A percentile compares a stretch with the other conserved stretches of the same genome.
These are phyloP conservation scores for Drosophila ambigua DNA, from an alignment of 1,140 invertebrate species.

Conservation along the genomic window DNA sequence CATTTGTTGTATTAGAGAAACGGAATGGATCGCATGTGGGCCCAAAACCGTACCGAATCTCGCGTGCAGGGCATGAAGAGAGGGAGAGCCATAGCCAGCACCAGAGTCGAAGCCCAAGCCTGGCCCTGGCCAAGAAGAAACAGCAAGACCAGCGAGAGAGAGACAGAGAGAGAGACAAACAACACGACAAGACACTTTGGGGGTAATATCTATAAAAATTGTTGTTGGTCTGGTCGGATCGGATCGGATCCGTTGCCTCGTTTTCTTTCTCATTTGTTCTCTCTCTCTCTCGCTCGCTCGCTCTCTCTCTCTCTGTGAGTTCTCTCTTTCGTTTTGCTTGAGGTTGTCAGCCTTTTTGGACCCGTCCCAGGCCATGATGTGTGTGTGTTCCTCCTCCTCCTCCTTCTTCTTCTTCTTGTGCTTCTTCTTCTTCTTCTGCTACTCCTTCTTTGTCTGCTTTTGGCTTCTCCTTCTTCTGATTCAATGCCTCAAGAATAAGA, in stretches of 20 bases:
- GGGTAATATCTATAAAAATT: conserved; percentile 79
- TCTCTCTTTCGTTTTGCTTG: conserved; percentile 45
- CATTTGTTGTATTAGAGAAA: conserved; percentile 9
- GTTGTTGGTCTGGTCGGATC: conserved; percentile 41
- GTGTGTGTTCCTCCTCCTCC: not conserved
- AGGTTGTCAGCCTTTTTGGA: conserved; percentile 71
- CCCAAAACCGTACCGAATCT: conserved; percentile 1
- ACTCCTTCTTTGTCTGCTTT: conserved; percentile 7
- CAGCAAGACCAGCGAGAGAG: conserved; percentile 10
- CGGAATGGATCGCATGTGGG: conserved; percentile 12
- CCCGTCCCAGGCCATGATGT: no score
- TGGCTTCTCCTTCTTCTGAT: conserved; percentile 25
- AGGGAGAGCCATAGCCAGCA: conserved; percentile 3
- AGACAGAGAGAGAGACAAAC: conserved; percentile 21
- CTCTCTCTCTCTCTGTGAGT: not conserved
- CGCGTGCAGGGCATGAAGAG: conserved; percentile 31
- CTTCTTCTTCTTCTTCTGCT: conserved; percentile 12
- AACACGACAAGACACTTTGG: conserved; percentile 70
- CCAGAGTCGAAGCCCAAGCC: conserved; percentile 23
- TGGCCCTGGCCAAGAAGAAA: conserved; percentile 46
- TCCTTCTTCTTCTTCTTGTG: not conserved
- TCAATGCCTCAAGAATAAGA: conserved; percentile 71
- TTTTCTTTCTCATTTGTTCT: conserved; percentile 1
- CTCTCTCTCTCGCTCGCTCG: not conserved
- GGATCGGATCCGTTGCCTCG: conserved; percentile 5